Evolutionary conservation across 1,140 invertebrate species (phyloP).

Genomic region (Eulimnadia texana): DNA sequence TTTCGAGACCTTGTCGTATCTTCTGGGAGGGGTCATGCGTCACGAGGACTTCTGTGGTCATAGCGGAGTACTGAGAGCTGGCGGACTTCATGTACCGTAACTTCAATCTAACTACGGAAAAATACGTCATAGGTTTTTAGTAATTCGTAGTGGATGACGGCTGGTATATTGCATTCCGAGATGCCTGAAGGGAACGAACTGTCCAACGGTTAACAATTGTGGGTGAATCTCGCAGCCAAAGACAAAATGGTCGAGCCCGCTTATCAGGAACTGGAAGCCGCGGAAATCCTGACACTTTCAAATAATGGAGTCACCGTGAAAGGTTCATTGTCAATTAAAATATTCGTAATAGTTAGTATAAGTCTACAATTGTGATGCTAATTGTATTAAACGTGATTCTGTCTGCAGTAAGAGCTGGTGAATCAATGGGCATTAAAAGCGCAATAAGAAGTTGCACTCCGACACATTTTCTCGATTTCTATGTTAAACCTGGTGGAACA

Average conservation of each 20-base stretch:
- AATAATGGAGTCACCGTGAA: slow-evolving; percentile 25
- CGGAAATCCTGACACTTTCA: slow-evolving; percentile 26
- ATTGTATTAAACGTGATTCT: too few relatives aligned
- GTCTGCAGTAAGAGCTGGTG: slow-evolving; percentile 31
- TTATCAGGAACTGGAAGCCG: slow-evolving; percentile 29
- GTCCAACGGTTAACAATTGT: slow-evolving; percentile 31
- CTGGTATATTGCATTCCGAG: slow-evolving; percentile 39
- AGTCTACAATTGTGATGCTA: too few relatives aligned
- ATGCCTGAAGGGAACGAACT: slow-evolving; percentile 24
- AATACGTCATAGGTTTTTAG: too few relatives aligned
- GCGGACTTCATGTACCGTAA: slow-evolving; percentile 17
- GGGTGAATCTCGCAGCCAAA: slow-evolving; percentile 29
- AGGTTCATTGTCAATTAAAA: too few relatives aligned
- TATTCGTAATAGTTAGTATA: too few relatives aligned
- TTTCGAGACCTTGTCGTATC: slow-evolving; percentile 36
- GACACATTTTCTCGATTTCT: slow-evolving; percentile 30
- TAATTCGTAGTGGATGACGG: slow-evolving; percentile 20
- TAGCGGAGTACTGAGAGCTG: slow-evolving; percentile 23
- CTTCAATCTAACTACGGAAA: too few relatives aligned
- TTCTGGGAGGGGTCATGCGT: slow-evolving; percentile 25
- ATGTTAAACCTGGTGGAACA: slow-evolving; percentile 24
- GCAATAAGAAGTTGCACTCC: slow-evolving; percentile 31
- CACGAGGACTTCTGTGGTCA: slow-evolving; percentile 33
- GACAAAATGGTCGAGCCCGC: slow-evolving; percentile 31
- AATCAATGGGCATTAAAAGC: slow-evolving; percentile 29